Evolutionary conservation across 2,113 vertebrate genomes (phyloP).

Genomic region (Syngnathus typhle): DNA sequence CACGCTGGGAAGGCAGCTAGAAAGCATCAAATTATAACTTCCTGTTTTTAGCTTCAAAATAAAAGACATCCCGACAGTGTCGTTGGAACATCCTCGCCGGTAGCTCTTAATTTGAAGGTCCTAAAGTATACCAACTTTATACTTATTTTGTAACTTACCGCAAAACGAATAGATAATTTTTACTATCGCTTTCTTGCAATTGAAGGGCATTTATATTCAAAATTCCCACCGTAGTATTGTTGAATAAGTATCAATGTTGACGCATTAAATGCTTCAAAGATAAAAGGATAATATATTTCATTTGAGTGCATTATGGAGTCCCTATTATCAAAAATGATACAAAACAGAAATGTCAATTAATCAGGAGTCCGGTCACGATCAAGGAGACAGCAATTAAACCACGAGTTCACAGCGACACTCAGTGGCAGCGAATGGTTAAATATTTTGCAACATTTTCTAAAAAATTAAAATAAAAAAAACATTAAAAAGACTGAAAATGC

Average conservation of each 20-base stretch:
- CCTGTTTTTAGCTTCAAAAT: slow-evolving; percentile 27
- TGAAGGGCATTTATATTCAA: not conserved
- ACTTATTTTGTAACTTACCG: not conserved
- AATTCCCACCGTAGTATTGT: not conserved
- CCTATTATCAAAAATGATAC: not conserved
- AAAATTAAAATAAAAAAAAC: not conserved
- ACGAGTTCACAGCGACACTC: slow-evolving; percentile 29
- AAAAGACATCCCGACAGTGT: accelerated
- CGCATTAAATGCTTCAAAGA: not conserved
- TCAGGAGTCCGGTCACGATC: slow-evolving; percentile 54
- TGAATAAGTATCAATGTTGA: not conserved
- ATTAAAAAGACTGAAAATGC: not conserved
- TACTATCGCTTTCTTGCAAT: not conserved
- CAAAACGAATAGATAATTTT: not conserved
- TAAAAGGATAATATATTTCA: not conserved
- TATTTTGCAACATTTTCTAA: not conserved
- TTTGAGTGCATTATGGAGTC: not conserved
- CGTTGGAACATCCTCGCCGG: accelerated
- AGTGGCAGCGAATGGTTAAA: not conserved
- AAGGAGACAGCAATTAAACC: slow-evolving; percentile 24
- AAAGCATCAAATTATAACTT: not conserved
- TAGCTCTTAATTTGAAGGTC: slow-evolving; percentile 40
- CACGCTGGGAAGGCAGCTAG: not conserved
- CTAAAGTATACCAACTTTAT: not conserved
- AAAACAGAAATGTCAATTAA: slow-evolving; percentile 33